phyloP scores from a whole-genome alignment of 1,140 invertebrate genomes.

The Drosophila obscura region DNA sequence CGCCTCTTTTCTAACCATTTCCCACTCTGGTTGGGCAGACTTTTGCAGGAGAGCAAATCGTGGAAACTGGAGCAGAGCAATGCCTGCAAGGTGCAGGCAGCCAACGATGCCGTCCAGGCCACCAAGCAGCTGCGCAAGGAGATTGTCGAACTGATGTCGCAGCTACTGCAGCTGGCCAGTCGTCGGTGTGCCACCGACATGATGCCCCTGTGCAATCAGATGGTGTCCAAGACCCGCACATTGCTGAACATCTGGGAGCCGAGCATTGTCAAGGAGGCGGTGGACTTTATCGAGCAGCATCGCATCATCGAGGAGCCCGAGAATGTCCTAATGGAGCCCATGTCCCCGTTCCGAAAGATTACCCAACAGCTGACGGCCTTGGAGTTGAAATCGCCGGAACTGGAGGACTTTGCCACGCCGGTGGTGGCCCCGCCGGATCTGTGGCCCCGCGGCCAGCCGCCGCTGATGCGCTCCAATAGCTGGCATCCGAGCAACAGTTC shows the following conservation, averaged over 20 bases:
- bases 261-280: conserved; percentile 92
- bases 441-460: conserved; percentile 84
- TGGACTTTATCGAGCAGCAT: conserved; percentile 91
- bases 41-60: conserved; percentile 93
- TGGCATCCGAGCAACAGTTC: conserved; percentile 69
- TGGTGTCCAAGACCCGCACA: conserved; percentile 90
- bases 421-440: conserved; percentile 87
- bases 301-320: conserved; percentile 83
- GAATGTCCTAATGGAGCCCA: conserved; percentile 84
- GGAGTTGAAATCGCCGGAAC: conserved; percentile 88
- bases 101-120: conserved; percentile 91
- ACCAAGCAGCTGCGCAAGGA: conserved; percentile 91
- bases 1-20: background rate
- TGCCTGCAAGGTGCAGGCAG: conserved; percentile 89
- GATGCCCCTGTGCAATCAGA: conserved; percentile 91
- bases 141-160: conserved; percentile 91
- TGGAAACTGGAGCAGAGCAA: conserved; percentile 86
- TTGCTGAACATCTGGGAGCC: conserved; percentile 93
- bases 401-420: conserved; percentile 89
- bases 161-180: conserved; percentile 89
- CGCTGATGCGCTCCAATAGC: conserved; percentile 76
- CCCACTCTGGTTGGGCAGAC: conserved; percentile 84
- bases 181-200: conserved; percentile 89
- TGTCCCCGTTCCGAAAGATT: conserved; percentile 90
- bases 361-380: conserved; percentile 90